These are phyloP conservation scores for Centropus unirufus DNA, from an alignment of 2,113 vertebrate species.

Conservation along the genomic window DNA sequence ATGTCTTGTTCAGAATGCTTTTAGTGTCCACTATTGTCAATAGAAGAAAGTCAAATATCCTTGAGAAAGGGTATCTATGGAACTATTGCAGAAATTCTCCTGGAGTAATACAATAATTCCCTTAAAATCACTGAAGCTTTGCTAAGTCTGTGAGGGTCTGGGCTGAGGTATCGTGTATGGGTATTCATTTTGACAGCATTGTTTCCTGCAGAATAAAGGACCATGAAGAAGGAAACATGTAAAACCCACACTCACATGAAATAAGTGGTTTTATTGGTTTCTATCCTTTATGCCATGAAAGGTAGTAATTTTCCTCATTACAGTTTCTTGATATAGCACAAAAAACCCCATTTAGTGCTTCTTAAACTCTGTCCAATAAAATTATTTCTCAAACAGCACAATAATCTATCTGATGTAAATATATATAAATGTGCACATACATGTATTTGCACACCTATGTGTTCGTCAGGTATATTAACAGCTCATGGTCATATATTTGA, in stretches of 20 bases:
- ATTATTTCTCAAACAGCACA: background rate
- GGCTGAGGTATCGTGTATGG: background rate
- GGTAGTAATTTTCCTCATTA: background rate
- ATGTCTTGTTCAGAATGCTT: background rate
- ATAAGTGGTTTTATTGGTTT: fast-evolving
- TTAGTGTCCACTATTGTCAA: background rate
- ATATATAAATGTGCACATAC: fast-evolving
- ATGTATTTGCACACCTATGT: background rate
- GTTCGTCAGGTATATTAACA: background rate
- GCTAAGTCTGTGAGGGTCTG: background rate
- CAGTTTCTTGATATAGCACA: background rate
- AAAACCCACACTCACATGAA: background rate
- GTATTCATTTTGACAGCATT: background rate
- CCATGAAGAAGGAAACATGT: background rate
- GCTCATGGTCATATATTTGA: background rate
- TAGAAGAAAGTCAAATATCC: background rate
- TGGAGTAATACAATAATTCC: background rate
- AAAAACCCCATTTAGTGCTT: background rate
- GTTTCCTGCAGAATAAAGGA: background rate
- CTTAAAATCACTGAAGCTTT: background rate
- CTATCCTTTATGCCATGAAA: background rate
- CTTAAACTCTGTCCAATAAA: background rate
- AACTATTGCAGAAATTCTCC: background rate
- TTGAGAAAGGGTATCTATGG: background rate
- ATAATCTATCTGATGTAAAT: background rate